These are phyloP conservation scores for Phlogophora meticulosa DNA, from an alignment of 2,888 invertebrate species.

Conservation along the genomic window DNA sequence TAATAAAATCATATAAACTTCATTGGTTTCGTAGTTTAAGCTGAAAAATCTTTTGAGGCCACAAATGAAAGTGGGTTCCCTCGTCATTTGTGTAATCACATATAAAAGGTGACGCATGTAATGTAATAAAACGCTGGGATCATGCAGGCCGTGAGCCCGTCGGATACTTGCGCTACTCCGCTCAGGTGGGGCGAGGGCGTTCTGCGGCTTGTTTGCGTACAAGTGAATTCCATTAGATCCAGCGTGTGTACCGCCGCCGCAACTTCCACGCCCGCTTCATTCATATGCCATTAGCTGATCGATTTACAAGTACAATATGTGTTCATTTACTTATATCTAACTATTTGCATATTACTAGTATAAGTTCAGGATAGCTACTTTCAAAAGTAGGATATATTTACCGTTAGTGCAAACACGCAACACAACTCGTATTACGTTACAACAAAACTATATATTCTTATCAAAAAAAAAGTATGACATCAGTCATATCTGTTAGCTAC, in stretches of 20 bases:
- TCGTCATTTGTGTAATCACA: conserved; percentile 32
- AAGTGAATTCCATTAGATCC: conserved; percentile 91
- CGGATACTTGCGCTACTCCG: conserved; percentile 74
- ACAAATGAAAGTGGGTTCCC: neutral
- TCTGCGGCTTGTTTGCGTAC: conserved; percentile 90
- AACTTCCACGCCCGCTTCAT: conserved; percentile 86
- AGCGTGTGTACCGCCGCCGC: conserved; percentile 85
- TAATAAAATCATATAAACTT: neutral
- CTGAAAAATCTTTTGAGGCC: neutral
- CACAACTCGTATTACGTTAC: neutral
- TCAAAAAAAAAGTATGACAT: neutral
- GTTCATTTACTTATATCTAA: conserved; percentile 77
- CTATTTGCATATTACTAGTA: conserved; percentile 50
- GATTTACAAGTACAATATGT: conserved; percentile 85
- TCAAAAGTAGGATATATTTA: conserved; percentile 2
- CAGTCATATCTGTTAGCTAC: conserved; percentile 11
- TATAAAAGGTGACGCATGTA: conserved; percentile 58
- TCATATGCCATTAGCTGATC: conserved; percentile 90
- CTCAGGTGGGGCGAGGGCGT: conserved; percentile 79
- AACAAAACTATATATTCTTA: neutral
- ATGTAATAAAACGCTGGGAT: conserved; percentile 63
- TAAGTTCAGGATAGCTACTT: conserved; percentile 41
- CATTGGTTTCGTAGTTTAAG: neutral
- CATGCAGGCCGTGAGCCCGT: conserved; percentile 61
- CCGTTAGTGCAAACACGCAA: conserved; percentile 3